Conservation (phyloP, 2,113 vertebrate genomes). For the Ammospiza caudacuta region DNA sequence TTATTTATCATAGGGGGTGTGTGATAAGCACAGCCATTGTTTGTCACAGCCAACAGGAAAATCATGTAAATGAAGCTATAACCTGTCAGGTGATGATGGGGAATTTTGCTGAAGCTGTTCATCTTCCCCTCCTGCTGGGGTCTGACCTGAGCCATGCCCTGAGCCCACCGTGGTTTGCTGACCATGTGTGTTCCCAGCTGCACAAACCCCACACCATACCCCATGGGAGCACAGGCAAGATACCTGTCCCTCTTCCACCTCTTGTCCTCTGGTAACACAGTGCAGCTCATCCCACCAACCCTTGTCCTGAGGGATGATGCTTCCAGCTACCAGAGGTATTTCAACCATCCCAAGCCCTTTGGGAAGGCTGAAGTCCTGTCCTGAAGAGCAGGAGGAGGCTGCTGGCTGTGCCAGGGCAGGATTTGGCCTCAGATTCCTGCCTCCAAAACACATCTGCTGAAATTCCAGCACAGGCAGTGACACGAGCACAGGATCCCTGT, state of each 20-base stretch:
- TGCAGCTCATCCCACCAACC: background rate
- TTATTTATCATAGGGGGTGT: background rate
- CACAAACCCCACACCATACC: background rate
- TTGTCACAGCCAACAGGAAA: background rate
- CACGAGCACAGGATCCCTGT: background rate
- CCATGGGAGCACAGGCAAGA: fast-evolving
- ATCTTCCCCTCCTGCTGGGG: background rate
- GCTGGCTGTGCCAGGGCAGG: background rate
- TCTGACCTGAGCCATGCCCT: background rate
- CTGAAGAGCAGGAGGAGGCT: background rate
- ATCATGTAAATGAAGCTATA: slow-evolving; percentile 15
- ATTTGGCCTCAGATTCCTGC: background rate
- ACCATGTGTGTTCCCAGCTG: background rate
- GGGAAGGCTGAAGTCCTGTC: background rate
- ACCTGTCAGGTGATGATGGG: background rate
- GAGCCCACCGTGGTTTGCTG: background rate
- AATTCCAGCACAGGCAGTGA: background rate
- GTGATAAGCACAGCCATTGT: background rate
- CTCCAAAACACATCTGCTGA: background rate
- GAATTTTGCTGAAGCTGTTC: background rate
- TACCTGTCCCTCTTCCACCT: background rate
- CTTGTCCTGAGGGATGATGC: background rate
- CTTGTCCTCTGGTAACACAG: background rate
- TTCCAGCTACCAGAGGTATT: background rate
- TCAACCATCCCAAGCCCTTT: background rate